phyloP scores from a whole-genome alignment of 2,797 vertebrate species.

The Rachycentron canadum region DNA sequence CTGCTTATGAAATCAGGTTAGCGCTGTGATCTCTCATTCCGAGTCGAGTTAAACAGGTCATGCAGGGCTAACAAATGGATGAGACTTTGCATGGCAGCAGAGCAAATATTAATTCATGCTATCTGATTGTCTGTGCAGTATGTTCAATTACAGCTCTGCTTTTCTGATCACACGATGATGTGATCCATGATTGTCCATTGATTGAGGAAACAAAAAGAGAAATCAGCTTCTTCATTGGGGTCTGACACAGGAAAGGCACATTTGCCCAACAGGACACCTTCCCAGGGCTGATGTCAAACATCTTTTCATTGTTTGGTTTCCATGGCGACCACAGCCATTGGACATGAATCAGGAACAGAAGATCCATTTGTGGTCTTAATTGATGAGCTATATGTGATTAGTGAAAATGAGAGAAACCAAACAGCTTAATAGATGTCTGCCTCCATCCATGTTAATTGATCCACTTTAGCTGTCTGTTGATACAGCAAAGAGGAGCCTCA shows the following conservation, averaged over 20 bases:
- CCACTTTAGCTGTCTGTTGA: slow-evolving; percentile 44
- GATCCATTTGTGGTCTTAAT: slow-evolving; percentile 59
- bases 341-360: slow-evolving; percentile 48
- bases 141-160: background rate
- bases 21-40: slow-evolving; percentile 36
- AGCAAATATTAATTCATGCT: slow-evolving; percentile 17
- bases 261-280: slow-evolving; percentile 28
- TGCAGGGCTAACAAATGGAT: slow-evolving; percentile 1
- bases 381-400: slow-evolving; percentile 64
- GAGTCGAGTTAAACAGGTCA: slow-evolving; percentile 62
- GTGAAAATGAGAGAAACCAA: slow-evolving; percentile 51
- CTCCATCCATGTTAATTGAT: slow-evolving; percentile 55
- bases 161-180: slow-evolving; percentile 16
- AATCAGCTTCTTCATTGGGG: slow-evolving; percentile 13
- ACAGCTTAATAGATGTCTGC: slow-evolving; percentile 40
- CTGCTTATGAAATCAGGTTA: slow-evolving; percentile 77
- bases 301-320: slow-evolving; percentile 67
- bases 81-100: slow-evolving; percentile 5
- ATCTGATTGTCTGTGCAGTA: background rate
- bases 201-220: slow-evolving; percentile 4
- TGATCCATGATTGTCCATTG: no score
- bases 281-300: slow-evolving; percentile 48
- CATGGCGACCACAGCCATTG: slow-evolving; percentile 53
- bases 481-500: slow-evolving; percentile 24
- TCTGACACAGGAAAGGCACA: slow-evolving; percentile 7